Conservation (phyloP, 2,797 vertebrate species). For the Sebastes elongatus region DNA sequence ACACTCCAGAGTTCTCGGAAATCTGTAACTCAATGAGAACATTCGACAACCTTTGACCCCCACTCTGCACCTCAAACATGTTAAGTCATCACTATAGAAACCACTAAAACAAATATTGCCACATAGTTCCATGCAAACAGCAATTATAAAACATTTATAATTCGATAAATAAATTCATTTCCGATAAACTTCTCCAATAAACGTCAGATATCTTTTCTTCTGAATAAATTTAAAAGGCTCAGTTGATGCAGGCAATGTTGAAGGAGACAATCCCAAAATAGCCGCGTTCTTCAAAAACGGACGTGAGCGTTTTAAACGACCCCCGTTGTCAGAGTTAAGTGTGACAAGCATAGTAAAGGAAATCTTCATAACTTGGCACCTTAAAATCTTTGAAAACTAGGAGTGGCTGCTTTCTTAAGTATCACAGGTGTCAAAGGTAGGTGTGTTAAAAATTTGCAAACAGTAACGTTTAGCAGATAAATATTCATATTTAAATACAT, state of each 20-base stretch:
- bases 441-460: conserved; percentile 37
- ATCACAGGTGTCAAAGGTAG: conserved; percentile 55
- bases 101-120: conserved; percentile 81
- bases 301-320: conserved; percentile 29
- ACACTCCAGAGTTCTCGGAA: conserved; percentile 31
- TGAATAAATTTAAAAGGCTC: conserved; percentile 81
- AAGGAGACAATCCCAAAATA: conserved; percentile 64
- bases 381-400: conserved; percentile 47
- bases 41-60: conserved; percentile 15
- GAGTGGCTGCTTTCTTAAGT: conserved; percentile 45
- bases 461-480: conserved; percentile 31
- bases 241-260: conserved; percentile 85
- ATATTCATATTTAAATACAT: conserved; percentile 39
- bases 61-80: conserved; percentile 61
- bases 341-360: conserved; percentile 47
- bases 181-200: conserved; percentile 70
- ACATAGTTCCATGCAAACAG: conserved; percentile 85
- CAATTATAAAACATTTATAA: conserved; percentile 81
- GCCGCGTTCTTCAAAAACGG: conserved; percentile 56
- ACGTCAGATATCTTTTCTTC: conserved; percentile 65
- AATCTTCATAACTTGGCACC: conserved; percentile 48
- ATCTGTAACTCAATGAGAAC: conserved; percentile 29
- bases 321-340: conserved; percentile 31
- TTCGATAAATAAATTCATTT: conserved; percentile 75
- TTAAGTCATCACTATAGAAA: conserved; percentile 79